Evolutionary conservation across 2,113 vertebrate species (phyloP), one percentile per base, ranked within the genome.

Genomic region (Riparia riparia): DNA sequence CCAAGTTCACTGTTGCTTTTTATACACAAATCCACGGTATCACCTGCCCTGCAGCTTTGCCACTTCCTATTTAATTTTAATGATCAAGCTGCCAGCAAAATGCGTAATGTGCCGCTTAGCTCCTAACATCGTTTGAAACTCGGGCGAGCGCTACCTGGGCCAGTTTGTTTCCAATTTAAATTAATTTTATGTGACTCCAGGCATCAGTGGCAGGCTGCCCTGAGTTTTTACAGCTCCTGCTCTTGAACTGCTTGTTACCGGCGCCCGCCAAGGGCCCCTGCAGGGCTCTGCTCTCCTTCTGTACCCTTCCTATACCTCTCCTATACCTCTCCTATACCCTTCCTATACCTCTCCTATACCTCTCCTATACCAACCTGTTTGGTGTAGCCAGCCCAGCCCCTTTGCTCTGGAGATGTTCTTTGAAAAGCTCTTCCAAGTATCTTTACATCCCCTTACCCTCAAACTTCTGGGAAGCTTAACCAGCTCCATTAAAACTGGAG

Each of bases 141-240:
- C 12, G 1, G 82, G 82, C 15, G 20, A 94, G 77, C 47, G 28
- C 85, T 93, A 95, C 92, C 82, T 18, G 3, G 85, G 76, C 88
- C 80, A 79, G 88, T 90, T 94, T 92, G 92, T 92, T 96, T 96
- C 93, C 86, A 95, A 94, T 96, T 96, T 89, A 95, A 95, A 94
- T 96, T 96, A 96, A 93, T 94, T 96, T 95, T 96, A 93, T 89
- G 88, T 92, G 96, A 94, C 90, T 95, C 73, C 89, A 96, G 95
- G 95, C 94, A 92, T 81, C 86, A 39, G 82, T 93, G 93, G 92
- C 93, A 92, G 90, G 41, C 88, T 94, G 90, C 64, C 88, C 76
- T 84, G 72, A 29, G 37, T 86, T 94, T 93, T 94, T 93, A 93
- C 86, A 90, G 77, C 1, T 28, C 86, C 72, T 92, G 88, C 76